Conservation (phyloP, 1,140 invertebrate genomes). For the Holotrichia oblita region DNA sequence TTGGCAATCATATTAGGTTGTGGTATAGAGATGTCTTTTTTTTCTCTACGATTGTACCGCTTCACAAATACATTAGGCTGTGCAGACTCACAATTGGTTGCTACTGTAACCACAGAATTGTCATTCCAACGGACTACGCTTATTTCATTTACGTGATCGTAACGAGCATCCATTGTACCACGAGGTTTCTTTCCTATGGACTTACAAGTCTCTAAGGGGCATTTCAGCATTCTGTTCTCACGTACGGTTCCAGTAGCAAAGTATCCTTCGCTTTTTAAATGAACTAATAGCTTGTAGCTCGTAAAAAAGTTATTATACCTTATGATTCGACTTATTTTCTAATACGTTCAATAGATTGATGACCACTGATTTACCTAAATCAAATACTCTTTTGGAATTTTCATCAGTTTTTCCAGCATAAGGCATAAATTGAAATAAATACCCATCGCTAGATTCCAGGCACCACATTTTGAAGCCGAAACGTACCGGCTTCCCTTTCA, state of each 20-base stretch:
- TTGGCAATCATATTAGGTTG: slow-evolving; percentile 46
- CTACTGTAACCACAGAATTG: slow-evolving; percentile 23
- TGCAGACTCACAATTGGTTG: not conserved
- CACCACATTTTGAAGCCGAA: slow-evolving; percentile 63
- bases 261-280: too few relatives aligned
- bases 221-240: slow-evolving; percentile 1
- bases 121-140: slow-evolving; percentile 26
- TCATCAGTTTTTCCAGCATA: too few relatives aligned
- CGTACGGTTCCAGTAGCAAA: too few relatives aligned
- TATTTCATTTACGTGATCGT: not conserved
- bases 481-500: slow-evolving; percentile 62
- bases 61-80: slow-evolving; percentile 31
- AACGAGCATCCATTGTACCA: not conserved
- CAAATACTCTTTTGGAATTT: too few relatives aligned
- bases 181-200: too few relatives aligned
- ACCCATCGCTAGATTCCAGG: slow-evolving; percentile 26
- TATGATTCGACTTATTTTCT: too few relatives aligned
- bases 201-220: slow-evolving; percentile 37
- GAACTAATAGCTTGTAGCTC: too few relatives aligned
- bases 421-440: too few relatives aligned
- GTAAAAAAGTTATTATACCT: too few relatives aligned
- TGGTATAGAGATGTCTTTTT: slow-evolving; percentile 45
- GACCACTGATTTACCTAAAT: too few relatives aligned
- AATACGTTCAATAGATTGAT: too few relatives aligned
- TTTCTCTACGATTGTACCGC: slow-evolving; percentile 49